Conservation (phyloP, 2,113 vertebrate species). For the Seriola dumerili region DNA sequence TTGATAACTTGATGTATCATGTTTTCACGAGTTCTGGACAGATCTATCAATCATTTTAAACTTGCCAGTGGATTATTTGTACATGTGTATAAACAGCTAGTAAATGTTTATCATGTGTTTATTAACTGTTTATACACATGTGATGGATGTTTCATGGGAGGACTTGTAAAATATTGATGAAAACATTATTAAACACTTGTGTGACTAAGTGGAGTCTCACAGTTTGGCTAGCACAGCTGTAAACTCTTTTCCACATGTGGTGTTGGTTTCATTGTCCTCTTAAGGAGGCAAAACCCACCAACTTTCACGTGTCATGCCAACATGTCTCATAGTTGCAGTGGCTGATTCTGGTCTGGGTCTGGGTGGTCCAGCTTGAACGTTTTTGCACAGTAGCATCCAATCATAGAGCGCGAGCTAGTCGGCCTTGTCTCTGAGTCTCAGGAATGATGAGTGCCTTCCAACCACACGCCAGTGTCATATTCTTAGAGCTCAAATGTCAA, state of each 20-base stretch:
- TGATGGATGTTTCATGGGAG: neutral
- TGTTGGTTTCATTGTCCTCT: neutral
- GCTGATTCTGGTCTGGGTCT: neutral
- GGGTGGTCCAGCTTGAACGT: neutral
- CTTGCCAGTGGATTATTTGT: neutral
- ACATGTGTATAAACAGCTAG: neutral
- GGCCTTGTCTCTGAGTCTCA: constrained; percentile 4
- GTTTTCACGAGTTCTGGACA: neutral
- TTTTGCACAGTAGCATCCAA: neutral
- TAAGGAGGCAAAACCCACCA: neutral
- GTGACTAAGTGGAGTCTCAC: neutral
- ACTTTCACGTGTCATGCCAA: neutral
- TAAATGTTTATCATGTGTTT: neutral
- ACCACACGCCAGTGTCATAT: neutral
- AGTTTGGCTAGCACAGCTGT: too few species aligned
- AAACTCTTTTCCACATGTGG: neutral
- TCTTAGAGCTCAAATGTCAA: neutral
- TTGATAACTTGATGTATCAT: neutral
- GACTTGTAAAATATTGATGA: neutral
- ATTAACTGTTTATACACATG: neutral
- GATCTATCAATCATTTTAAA: neutral
- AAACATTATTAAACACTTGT: neutral
- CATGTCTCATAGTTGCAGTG: neutral
- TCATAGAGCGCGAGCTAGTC: neutral
- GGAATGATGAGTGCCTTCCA: neutral